These are phyloP conservation scores for Chelidonichthys spinosus DNA, from an alignment of 2,797 vertebrate genomes.

Conservation along the genomic window DNA sequence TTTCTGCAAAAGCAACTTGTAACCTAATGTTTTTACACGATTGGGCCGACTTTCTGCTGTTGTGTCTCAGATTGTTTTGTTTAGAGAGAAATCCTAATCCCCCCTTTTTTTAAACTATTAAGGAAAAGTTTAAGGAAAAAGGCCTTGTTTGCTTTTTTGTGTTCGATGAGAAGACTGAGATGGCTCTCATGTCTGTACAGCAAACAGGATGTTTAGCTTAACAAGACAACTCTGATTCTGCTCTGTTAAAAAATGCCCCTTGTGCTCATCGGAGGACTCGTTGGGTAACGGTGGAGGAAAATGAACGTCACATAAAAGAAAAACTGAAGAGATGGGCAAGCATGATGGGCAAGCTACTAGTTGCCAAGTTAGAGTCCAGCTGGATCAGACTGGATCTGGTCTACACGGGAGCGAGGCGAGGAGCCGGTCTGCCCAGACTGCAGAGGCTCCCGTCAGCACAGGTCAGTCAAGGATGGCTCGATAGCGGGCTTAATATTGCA, in stretches of 20 bases:
- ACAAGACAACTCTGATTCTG: slow-evolving; percentile 1
- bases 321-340: too few relatives aligned
- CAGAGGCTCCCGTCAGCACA: slow-evolving; percentile 56
- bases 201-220: not conserved
- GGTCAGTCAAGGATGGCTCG: slow-evolving; percentile 79
- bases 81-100: not conserved
- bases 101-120: not conserved
- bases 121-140: not conserved
- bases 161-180: not conserved
- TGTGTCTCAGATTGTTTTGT: not conserved
- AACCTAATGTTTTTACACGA: not conserved
- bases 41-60: not conserved
- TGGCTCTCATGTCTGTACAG: not conserved
- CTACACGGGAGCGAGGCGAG: slow-evolving; percentile 26
- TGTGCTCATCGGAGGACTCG: not conserved
- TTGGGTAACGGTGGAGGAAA: not conserved
- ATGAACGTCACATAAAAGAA: too few relatives aligned
- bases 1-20: not conserved
- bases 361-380: slow-evolving; percentile 49
- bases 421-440: slow-evolving; percentile 50
- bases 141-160: not conserved
- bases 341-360: too few relatives aligned
- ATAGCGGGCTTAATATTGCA: slow-evolving; percentile 80
- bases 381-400: slow-evolving; percentile 51
- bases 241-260: not conserved